phyloP scores from a whole-genome alignment of 2,888 invertebrate species.

The Parnassius glacialis region DNA sequence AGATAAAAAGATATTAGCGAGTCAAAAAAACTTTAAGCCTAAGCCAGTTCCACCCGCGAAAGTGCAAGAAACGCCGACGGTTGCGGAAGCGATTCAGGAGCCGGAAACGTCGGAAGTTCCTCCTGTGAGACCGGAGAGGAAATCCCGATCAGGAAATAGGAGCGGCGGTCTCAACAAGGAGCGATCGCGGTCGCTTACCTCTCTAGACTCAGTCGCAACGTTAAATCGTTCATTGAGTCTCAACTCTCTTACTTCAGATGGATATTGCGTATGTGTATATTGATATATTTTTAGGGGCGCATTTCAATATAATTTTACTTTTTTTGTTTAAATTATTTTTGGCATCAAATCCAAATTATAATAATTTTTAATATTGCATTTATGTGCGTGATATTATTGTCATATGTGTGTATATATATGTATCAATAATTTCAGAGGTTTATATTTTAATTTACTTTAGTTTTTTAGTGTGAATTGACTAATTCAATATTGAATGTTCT shows the following conservation, averaged over 20 bases:
- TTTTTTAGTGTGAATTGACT: too few species aligned
- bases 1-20: slow-evolving; percentile 70
- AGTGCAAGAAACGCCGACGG: slow-evolving; percentile 44
- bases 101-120: slow-evolving; percentile 28
- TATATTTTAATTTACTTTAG: too few species aligned
- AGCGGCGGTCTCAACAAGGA: slow-evolving; percentile 60
- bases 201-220: slow-evolving; percentile 52
- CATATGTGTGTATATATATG: too few species aligned
- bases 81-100: slow-evolving; percentile 32
- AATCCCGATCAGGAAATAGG: slow-evolving; percentile 47
- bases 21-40: slow-evolving; percentile 75
- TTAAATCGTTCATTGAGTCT: slow-evolving; percentile 83
- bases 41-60: slow-evolving; percentile 65
- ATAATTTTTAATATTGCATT: too few species aligned
- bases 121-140: slow-evolving; percentile 62
- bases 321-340: too few species aligned
- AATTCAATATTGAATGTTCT: too few species aligned
- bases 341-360: too few species aligned
- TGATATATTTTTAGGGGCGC: background rate
- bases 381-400: too few species aligned
- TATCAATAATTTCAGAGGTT: too few species aligned
- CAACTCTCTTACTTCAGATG: slow-evolving; percentile 88
- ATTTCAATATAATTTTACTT: too few species aligned
- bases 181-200: slow-evolving; percentile 67
- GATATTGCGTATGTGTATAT: slow-evolving; percentile 87